Evolutionary conservation across 2,888 invertebrate species (phyloP), one percentile per base, ranked within the genome.

Genomic region (Odiellus spinosus): DNA sequence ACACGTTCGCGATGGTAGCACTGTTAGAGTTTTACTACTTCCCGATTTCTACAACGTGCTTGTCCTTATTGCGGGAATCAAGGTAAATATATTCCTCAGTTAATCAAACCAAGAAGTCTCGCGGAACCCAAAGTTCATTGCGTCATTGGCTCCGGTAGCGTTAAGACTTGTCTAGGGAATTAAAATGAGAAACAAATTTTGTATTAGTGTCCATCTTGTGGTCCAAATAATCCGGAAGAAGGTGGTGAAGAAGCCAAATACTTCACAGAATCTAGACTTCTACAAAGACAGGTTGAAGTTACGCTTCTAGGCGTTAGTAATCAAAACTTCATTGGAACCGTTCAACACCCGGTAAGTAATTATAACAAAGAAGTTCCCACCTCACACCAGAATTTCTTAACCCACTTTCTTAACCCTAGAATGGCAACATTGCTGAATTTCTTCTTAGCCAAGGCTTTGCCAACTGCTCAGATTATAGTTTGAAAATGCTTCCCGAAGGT

Each of bases 1-100:
- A 64, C 90, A 93, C 71, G 95, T 98, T 1, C 76, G 93, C 47
- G 96, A 98, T 68, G 96, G 96, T 0, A 91, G 91, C 32, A 96
- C 96, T 1, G 79, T 95, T 12, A 76, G 95, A 54, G 82, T 86
- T 3, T 84, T 93, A 60, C 71, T 99, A 11, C 67, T 95, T 47
- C 93, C 95, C 1, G 84, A 83, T 50, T 90, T 78, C 66, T 79
- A 87, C 58, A 83, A 90, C 61, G 78, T 54, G 15, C 96, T 91
- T 1, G 67, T 98, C 49, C 91, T 93, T 83, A 77, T 98, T 53
- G 85, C 93, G 44, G 98, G 98, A 51, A 88, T 98, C 56, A 48
- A 47, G 21, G 54, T 50, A 44, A 46, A 51, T 41, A 3, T 12
- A 33, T 12, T 11, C 10, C n/a, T 33, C n/a, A 11, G 8, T 14